Base-by-base conservation (phyloP, 2,888 invertebrate species). In the Blomia tropicalis region DNA sequence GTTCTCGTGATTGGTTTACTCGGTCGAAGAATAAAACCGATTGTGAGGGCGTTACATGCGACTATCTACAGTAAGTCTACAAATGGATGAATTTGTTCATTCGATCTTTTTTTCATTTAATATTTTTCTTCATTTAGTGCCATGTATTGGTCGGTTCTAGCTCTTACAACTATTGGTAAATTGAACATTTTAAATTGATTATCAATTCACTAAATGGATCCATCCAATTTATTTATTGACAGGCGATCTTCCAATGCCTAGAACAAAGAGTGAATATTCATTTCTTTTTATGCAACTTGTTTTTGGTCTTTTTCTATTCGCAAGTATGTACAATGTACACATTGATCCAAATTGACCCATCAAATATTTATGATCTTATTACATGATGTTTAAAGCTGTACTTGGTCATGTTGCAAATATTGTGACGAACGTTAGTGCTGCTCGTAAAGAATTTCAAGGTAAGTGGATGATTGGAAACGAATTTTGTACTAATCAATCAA, bases 321-420 rank as follows among this genome's bases (percentile, higher is more conserved):
- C 95, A 66, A 89, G 62, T 62, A 30, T 32, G 58, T 47, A 3
- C 17, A 4, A 14, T 54, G n/a, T n/a, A n/a, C n/a, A n/a, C n/a
- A n/a, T n/a, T n/a, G n/a, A n/a, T n/a, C n/a, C n/a, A n/a, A n/a
- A n/a, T n/a, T n/a, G n/a, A n/a, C n/a, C n/a, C n/a, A n/a, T n/a
- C n/a, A 25, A 23, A 17, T 53, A 7, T 14, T n/a, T 30, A 36
- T 17, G 7, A 27, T 27, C 23, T 25, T 7, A 53, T 53, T 1
- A 11, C 4, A 32, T 47, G 7, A 36, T n/a, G n/a, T 31, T 31
- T 51, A 27, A 3, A 62, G 62, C 93, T 17, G 91, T 96, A 66
- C 80, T 96, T 69, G 95, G 95, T 17, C 92, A 95, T 77, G 93
- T 95, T 69, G 92, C 93, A 69, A 95, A 93, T 77, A 96, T 96